Evolutionary conservation across 1,140 invertebrate species (phyloP), one percentile per base, ranked within the genome.

Genomic region (Trichonephila clavata): DNA sequence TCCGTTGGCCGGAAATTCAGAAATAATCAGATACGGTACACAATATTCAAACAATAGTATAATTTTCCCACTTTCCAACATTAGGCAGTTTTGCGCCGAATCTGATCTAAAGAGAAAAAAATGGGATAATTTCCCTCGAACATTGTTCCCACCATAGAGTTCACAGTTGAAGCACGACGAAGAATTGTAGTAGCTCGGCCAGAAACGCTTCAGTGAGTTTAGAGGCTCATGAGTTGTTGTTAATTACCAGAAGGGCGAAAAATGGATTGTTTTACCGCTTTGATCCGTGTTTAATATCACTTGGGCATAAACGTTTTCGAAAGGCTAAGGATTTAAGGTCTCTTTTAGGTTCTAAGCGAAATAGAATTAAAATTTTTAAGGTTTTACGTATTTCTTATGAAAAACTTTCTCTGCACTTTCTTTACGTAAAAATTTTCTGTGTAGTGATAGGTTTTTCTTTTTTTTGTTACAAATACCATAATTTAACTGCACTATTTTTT

Each of bases 41-140:
- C 18, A 32, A 57, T 83, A 83, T 83, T n/a, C 39, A 50, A 83
- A 83, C 80, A 83, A 83, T 83, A 27, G 80, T 57, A 83, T 83
- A 83, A 83, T 83, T 83, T 83, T 83, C 80, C 80, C 80, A 83
- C 80, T 83, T 83, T 57, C 80, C 68, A 71, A 71, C 68, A 71
- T 71, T 71, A 71, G 68, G 68, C 68, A 71, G 68, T 71, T 71
- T 71, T 71, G 68, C 68, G 8, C n/a, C 68, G 68, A 83, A 83
- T 83, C 43, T 50, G 80, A 57, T 50, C 39, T n/a, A 83, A 83
- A 57, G 39, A 83, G 43, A 83, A 50, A 39, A 77, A 77, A 83
- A 57, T 20, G n/a, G 80, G 21, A 57, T 83, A 83, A 83, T 83
- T 83, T 71, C 68, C 68, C 27, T 16, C n/a, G 80, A 43, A 83